Evolutionary conservation across 2,113 vertebrate species (phyloP).

Genomic region (Grammomys dolichurus): DNA sequence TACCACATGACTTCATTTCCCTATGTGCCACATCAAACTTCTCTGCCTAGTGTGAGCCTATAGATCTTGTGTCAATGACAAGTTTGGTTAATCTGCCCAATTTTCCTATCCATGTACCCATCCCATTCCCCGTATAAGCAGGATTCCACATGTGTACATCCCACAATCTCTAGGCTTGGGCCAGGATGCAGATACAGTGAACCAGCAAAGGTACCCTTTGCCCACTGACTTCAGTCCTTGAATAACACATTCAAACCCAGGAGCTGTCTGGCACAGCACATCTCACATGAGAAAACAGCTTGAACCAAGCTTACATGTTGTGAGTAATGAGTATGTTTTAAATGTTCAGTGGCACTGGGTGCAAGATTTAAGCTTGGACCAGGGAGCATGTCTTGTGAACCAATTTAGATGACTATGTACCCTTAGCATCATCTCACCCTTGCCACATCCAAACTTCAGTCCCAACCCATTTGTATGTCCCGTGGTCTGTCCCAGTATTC

Average conservation of each 20-base stretch:
- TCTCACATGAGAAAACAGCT: not conserved
- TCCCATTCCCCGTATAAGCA: not conserved
- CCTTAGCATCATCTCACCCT: too few species aligned
- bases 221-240: not conserved
- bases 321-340: too few species aligned
- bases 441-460: not conserved
- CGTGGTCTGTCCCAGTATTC: not conserved
- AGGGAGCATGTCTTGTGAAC: not conserved
- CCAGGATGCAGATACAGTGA: not conserved
- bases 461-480: too few species aligned
- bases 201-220: not conserved
- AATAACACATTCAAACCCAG: not conserved
- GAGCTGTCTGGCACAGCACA: not conserved
- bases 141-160: fast-evolving
- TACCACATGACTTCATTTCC: not conserved
- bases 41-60: not conserved
- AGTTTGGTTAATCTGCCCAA: not conserved
- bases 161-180: not conserved
- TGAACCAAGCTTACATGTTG: too few species aligned
- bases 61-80: not conserved
- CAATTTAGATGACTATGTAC: not conserved
- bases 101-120: not conserved
- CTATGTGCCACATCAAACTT: not conserved
- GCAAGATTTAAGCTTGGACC: too few species aligned
- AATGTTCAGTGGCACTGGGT: too few species aligned